phyloP scores from a whole-genome alignment of 1,140 invertebrate genomes.

The Heterodera carotae region DNA sequence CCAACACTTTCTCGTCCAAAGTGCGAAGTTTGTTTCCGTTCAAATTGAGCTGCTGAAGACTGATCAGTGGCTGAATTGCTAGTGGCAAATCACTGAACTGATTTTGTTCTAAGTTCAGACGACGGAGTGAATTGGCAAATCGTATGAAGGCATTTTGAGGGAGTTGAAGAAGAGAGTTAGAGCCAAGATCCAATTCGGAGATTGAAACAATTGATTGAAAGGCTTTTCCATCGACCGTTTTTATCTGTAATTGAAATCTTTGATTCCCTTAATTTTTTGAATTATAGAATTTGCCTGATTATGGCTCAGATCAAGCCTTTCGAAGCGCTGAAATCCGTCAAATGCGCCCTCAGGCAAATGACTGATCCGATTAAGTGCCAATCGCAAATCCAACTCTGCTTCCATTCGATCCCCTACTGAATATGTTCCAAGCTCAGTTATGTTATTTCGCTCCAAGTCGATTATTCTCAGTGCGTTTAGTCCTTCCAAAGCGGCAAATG shows the following conservation, averaged over 20 bases:
- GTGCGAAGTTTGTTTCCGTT: slow-evolving; percentile 46
- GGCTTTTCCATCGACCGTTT: slow-evolving; percentile 35
- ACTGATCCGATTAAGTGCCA: slow-evolving; percentile 42
- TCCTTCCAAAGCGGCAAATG: slow-evolving; percentile 40
- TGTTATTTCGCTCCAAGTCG: slow-evolving; percentile 52
- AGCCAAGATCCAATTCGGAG: slow-evolving; percentile 42
- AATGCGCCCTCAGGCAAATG: slow-evolving; percentile 35
- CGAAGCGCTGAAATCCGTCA: slow-evolving; percentile 38
- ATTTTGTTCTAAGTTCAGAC: slow-evolving; percentile 47
- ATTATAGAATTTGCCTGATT: slow-evolving; percentile 40
- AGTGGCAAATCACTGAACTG: slow-evolving; percentile 38
- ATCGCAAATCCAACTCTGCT: slow-evolving; percentile 38
- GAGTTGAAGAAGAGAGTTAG: slow-evolving; percentile 42
- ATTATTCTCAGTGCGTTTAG: slow-evolving; percentile 35
- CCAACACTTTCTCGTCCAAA: slow-evolving; percentile 39
- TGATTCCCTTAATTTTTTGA: not conserved
- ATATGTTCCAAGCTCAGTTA: slow-evolving; percentile 40
- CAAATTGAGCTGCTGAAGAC: slow-evolving; percentile 44
- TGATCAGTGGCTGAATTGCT: slow-evolving; percentile 31
- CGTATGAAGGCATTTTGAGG: slow-evolving; percentile 47
- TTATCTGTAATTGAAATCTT: slow-evolving; percentile 33
- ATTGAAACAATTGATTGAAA: slow-evolving; percentile 32
- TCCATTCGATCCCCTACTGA: slow-evolving; percentile 12
- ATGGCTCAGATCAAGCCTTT: slow-evolving; percentile 45
- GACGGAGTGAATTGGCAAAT: slow-evolving; percentile 46